Conservation (phyloP, 1,140 invertebrate genomes). For the Caerostris extrusa region DNA sequence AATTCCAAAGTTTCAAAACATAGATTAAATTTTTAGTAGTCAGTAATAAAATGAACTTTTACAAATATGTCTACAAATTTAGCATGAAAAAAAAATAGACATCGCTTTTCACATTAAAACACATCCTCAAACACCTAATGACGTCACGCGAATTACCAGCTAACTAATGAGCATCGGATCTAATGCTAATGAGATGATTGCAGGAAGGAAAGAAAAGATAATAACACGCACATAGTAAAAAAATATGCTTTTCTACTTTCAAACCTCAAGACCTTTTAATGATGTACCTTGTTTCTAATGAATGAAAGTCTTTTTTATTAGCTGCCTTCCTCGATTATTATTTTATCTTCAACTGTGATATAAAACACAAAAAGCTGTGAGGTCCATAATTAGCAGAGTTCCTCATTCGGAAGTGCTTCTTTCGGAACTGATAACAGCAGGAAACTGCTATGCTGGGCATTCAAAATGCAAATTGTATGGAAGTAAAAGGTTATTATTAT, state of each 20-base stretch:
- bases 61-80: no score
- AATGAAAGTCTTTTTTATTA: neutral
- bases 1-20: no score
- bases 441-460: neutral
- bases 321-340: neutral
- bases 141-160: neutral
- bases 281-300: constrained; percentile 31
- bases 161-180: constrained; percentile 31
- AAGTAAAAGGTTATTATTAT: neutral
- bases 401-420: neutral
- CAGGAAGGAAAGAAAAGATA: neutral
- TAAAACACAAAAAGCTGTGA: constrained; percentile 1
- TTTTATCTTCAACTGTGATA: constrained; percentile 2
- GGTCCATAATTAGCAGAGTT: neutral
- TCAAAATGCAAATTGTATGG: neutral
- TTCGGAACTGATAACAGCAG: constrained; percentile 6
- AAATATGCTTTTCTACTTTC: neutral
- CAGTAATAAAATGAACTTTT: no score
- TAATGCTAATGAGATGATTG: constrained; percentile 29
- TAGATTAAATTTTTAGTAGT: no score
- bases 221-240: neutral
- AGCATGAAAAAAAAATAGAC: no score
- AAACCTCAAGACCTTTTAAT: constrained; percentile 30
- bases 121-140: neutral
- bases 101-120: no score